These are phyloP conservation scores for Characodon lateralis DNA, from an alignment of 2,797 vertebrate species.

Conservation along the genomic window DNA sequence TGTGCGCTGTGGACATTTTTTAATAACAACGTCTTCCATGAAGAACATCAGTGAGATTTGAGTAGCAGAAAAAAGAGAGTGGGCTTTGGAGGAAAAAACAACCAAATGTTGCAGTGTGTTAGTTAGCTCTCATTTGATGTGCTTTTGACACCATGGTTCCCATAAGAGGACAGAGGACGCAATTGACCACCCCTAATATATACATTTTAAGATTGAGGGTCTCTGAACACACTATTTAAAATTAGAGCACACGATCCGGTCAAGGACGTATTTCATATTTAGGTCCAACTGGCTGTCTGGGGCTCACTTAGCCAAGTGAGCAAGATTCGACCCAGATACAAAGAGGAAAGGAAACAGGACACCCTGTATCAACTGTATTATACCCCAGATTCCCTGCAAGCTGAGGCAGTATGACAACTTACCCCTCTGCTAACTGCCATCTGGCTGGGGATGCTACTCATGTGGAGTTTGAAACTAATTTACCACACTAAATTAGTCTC, in stretches of 20 bases:
- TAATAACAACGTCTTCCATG: conserved; percentile 56
- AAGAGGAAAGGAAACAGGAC: conserved; percentile 47
- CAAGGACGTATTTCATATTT: conserved; percentile 74
- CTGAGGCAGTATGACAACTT: conserved; percentile 42
- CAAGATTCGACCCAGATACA: conserved; percentile 70
- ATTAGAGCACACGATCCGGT: conserved; percentile 54
- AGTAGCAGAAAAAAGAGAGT: conserved; percentile 21
- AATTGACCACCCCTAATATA: conserved; percentile 43
- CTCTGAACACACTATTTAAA: conserved; percentile 27
- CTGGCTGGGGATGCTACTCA: conserved; percentile 54
- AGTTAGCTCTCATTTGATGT: conserved; percentile 34
- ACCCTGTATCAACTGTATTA: conserved; percentile 39
- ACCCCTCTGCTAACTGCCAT: conserved; percentile 56
- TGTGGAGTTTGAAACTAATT: conserved; percentile 68
- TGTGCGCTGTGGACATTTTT: conserved; percentile 71
- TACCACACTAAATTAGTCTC: conserved; percentile 65
- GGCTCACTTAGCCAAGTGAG: conserved; percentile 54
- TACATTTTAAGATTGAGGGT: not conserved
- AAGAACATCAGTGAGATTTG: conserved; percentile 33
- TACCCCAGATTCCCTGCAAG: conserved; percentile 38
- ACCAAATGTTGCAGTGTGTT: conserved; percentile 62
- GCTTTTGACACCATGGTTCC: conserved; percentile 33
- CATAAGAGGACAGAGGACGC: conserved; percentile 37
- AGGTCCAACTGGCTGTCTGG: conserved; percentile 71
- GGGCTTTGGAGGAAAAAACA: conserved; percentile 22